Evolutionary conservation across 2,888 invertebrate species (phyloP).

Genomic region (Caenorhabditis drosophilae): DNA sequence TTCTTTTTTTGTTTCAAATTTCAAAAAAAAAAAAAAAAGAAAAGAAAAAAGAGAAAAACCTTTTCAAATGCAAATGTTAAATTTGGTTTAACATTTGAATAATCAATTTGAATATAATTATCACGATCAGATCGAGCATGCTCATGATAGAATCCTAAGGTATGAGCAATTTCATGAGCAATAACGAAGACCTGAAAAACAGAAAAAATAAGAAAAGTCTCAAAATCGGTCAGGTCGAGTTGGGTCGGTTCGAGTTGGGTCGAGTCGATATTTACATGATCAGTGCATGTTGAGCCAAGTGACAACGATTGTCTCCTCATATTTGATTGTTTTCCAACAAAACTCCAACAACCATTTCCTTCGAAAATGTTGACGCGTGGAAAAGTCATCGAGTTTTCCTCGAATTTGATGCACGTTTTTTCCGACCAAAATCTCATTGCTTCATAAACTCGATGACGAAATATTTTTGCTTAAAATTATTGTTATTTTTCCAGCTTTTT

Average conservation of each 20-base stretch:
- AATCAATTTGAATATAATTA: slow-evolving; percentile 39
- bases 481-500: background rate
- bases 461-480: slow-evolving; percentile 18
- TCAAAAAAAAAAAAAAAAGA: no score
- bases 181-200: slow-evolving; percentile 39
- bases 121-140: slow-evolving; percentile 51
- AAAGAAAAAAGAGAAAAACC: no score
- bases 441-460: slow-evolving; percentile 26
- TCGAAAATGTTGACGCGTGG: slow-evolving; percentile 28
- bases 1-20: no score
- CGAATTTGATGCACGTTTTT: slow-evolving; percentile 37
- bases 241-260: no score
- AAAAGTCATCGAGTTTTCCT: slow-evolving; percentile 21
- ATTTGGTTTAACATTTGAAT: slow-evolving; percentile 35
- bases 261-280: slow-evolving; percentile 25
- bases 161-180: slow-evolving; percentile 49
- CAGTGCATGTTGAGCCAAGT: slow-evolving; percentile 33
- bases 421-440: slow-evolving; percentile 42
- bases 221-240: no score
- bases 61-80: slow-evolving; percentile 34
- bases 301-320: slow-evolving; percentile 34
- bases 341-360: slow-evolving; percentile 46
- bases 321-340: slow-evolving; percentile 38
- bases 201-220: background rate
- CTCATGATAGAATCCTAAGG: slow-evolving; percentile 52